Conservation (phyloP, 2,888 invertebrate species). For the Laothoe populi region DNA sequence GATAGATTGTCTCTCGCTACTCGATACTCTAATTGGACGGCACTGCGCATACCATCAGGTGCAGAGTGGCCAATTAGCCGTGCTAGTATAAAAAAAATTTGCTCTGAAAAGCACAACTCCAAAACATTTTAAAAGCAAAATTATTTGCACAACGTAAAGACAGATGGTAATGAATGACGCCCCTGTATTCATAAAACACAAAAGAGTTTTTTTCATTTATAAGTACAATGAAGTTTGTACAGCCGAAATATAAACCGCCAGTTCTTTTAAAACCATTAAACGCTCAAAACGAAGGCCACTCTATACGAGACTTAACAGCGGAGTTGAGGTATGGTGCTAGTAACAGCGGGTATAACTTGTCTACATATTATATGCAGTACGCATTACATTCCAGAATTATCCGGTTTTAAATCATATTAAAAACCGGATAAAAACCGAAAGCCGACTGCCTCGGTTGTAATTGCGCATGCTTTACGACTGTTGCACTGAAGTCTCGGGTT, state of each 20-base stretch:
- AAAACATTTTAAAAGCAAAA: slow-evolving; percentile 3
- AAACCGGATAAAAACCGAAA: no score
- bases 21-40: no score
- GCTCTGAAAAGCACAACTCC: neutral
- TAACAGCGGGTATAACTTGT: slow-evolving; percentile 37
- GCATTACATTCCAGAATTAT: no score
- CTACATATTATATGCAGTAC: no score
- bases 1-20: no score
- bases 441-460: no score
- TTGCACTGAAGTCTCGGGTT: no score
- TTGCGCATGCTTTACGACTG: no score
- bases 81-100: neutral
- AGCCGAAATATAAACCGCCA: slow-evolving; percentile 47
- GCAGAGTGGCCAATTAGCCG: no score
- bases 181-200: slow-evolving; percentile 3
- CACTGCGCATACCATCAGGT: no score
- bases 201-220: slow-evolving; percentile 25
- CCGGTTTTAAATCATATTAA: no score
- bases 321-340: slow-evolving; percentile 38
- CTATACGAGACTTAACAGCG: slow-evolving; percentile 58
- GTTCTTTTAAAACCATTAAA: slow-evolving; percentile 65
- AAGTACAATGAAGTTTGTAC: slow-evolving; percentile 24
- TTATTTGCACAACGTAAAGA: slow-evolving; percentile 13
- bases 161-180: slow-evolving; percentile 22
- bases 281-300: slow-evolving; percentile 59